Conservation (phyloP, 2,797 vertebrate species). For the Oreochromis grahami region DNA sequence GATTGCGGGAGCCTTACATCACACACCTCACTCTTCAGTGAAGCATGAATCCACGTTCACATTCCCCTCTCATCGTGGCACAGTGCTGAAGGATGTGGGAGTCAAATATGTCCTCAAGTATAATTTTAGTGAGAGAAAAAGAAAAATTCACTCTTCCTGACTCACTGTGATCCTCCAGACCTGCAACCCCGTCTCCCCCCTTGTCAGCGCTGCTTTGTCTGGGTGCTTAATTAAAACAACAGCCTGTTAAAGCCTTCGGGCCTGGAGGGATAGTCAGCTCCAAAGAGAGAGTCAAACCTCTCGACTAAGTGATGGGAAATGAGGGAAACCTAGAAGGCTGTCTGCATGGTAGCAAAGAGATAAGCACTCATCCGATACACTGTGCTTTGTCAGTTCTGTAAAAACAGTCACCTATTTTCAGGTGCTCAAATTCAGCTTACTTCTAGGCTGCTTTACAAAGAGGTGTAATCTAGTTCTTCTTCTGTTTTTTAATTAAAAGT, state of each 20-base stretch:
- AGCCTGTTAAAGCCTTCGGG: constrained; percentile 9
- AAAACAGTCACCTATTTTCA: not conserved
- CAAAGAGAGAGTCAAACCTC: constrained; percentile 14
- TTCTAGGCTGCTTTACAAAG: not conserved
- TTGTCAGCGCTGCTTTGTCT: not conserved
- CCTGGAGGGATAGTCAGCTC: not conserved
- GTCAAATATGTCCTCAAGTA: constrained; percentile 17
- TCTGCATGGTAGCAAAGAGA: not conserved
- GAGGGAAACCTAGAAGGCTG: not conserved
- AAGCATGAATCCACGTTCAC: constrained; percentile 3
- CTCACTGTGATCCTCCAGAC: not conserved
- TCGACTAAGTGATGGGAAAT: not conserved
- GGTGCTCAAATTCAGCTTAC: not conserved
- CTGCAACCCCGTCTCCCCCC: not conserved
- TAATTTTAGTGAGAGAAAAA: not conserved
- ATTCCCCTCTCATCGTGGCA: not conserved
- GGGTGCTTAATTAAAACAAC: constrained; percentile 56
- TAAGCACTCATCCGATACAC: not conserved
- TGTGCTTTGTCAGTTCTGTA: not conserved
- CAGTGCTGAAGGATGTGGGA: not conserved
- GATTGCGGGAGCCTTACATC: constrained; percentile 57
- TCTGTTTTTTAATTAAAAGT: not conserved
- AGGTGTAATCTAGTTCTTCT: not conserved
- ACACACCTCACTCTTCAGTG: constrained; percentile 9
- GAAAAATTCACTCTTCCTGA: not conserved